Conservation (phyloP, 2,113 vertebrate species). For the Cynopterus brachyotis region DNA sequence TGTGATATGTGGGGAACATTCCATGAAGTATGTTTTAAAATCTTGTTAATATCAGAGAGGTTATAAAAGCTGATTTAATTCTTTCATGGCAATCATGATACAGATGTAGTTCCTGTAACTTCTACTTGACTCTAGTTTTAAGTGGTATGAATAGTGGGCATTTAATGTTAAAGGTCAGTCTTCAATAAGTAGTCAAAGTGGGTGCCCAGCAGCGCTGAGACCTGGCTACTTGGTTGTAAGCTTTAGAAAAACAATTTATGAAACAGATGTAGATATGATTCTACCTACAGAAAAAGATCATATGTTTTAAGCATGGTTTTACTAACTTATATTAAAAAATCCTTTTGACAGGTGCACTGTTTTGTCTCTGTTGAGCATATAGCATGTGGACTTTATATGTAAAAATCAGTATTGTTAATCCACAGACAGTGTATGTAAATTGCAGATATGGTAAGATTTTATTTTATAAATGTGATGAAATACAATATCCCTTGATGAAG, state of each 20-base stretch:
- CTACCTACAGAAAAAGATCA: constrained; percentile 95
- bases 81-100: constrained; percentile 94
- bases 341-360: constrained; percentile 90
- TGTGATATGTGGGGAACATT: constrained; percentile 91
- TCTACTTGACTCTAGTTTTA: constrained; percentile 97
- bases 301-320: constrained; percentile 93
- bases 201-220: constrained; percentile 96
- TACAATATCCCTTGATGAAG: constrained; percentile 85
- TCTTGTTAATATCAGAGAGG: constrained; percentile 88
- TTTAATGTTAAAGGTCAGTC: constrained; percentile 98
- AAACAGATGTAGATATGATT: constrained; percentile 94
- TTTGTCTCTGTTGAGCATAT: constrained; percentile 90
- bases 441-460: constrained; percentile 83
- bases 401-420: constrained; percentile 85
- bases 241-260: constrained; percentile 93
- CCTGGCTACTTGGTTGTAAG: constrained; percentile 93
- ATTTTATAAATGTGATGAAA: constrained; percentile 89
- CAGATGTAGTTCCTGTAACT: constrained; percentile 99
- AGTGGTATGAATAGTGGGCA: constrained; percentile 99
- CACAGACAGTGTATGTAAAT: constrained; percentile 85
- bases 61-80: constrained; percentile 94
- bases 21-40: constrained; percentile 92
- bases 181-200: constrained; percentile 93
- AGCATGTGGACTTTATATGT: constrained; percentile 90
- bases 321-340: constrained; percentile 92